These are phyloP conservation scores for Homalodisca vitripennis DNA, from an alignment of 1,140 invertebrate genomes.

Conservation along the genomic window DNA sequence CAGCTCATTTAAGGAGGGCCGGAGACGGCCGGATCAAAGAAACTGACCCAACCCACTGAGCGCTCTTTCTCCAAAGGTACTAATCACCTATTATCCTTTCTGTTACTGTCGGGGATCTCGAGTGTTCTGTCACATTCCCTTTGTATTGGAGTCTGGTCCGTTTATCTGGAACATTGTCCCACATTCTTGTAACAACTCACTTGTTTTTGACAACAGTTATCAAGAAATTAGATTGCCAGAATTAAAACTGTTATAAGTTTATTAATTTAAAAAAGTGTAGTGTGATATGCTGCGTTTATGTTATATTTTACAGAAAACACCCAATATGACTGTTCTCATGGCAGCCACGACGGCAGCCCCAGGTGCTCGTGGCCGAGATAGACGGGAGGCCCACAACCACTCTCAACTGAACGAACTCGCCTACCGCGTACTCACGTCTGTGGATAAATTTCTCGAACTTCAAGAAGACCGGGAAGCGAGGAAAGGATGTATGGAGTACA, in stretches of 20 bases:
- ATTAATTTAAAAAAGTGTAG: too few species aligned
- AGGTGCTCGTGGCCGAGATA: neutral
- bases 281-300: too few species aligned
- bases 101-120: too few species aligned
- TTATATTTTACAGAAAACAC: slow-evolving; percentile 50
- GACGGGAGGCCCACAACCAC: slow-evolving; percentile 15
- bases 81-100: too few species aligned
- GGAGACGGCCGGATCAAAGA: too few species aligned
- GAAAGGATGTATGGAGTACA: slow-evolving; percentile 58
- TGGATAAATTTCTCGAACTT: slow-evolving; percentile 49
- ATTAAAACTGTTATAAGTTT: slow-evolving; percentile 42
- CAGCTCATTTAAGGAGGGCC: too few species aligned
- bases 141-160: too few species aligned
- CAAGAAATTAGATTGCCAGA: slow-evolving; percentile 41
- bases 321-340: slow-evolving; percentile 50
- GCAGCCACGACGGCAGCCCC: slow-evolving; percentile 16
- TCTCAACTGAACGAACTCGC: slow-evolving; percentile 57
- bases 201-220: neutral
- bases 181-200: neutral
- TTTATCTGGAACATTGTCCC: too few species aligned
- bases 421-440: slow-evolving; percentile 53
- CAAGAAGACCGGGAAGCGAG: slow-evolving; percentile 46
- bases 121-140: too few species aligned
- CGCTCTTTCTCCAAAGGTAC: too few species aligned
- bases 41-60: too few species aligned